phyloP scores from a whole-genome alignment of 2,888 invertebrate species.

The Arctia plantaginis region DNA sequence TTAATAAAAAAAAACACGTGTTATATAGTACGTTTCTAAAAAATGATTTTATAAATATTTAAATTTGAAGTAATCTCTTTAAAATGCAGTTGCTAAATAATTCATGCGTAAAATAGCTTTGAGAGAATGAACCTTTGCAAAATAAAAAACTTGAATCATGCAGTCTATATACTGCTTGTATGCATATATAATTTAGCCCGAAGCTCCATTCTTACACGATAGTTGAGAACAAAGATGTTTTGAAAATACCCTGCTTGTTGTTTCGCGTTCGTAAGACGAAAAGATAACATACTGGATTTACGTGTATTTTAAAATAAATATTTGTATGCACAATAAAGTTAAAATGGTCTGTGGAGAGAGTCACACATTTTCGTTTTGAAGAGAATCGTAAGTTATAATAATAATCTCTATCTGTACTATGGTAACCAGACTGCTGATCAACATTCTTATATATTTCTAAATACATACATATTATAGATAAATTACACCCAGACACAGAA shows the following conservation, averaged over 20 bases:
- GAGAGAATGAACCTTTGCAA: background rate
- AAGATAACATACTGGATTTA: background rate
- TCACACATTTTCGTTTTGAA: background rate
- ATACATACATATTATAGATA: too few relatives aligned
- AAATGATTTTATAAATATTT: background rate
- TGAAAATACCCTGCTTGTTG: background rate
- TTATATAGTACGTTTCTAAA: too few relatives aligned
- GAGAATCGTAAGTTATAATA: too few relatives aligned
- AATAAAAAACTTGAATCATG: background rate
- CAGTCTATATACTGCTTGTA: background rate
- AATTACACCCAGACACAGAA: too few relatives aligned
- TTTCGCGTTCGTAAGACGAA: background rate
- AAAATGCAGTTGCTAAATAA: background rate
- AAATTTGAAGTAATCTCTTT: background rate
- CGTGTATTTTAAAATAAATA: background rate
- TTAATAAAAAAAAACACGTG: too few relatives aligned
- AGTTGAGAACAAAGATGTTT: constrained; percentile 2
- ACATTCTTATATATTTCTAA: too few relatives aligned
- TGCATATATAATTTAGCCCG: background rate
- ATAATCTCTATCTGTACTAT: too few relatives aligned
- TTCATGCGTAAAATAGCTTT: background rate
- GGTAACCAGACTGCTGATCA: too few relatives aligned
- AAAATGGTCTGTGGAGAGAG: background rate
- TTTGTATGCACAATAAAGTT: background rate
- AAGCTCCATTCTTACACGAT: background rate